phyloP scores from a whole-genome alignment of 2,113 vertebrate species.

The Ammodytes marinus region DNA sequence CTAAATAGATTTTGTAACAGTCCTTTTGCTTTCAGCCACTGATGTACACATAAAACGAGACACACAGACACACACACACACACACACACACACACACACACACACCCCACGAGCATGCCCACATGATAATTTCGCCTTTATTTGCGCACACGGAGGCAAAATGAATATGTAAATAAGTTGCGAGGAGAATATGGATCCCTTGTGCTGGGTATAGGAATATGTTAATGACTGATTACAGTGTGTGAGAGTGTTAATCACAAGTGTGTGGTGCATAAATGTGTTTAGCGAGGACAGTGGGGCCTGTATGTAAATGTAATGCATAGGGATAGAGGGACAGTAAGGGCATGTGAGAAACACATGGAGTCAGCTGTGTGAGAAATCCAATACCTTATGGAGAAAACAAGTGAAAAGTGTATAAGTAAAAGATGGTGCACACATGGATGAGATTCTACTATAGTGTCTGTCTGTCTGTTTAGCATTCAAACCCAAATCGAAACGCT shows the following conservation, averaged over 20 bases:
- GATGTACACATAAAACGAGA: constrained; percentile 29
- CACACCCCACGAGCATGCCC: constrained; percentile 53
- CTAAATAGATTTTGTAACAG: constrained; percentile 71
- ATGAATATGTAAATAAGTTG: constrained; percentile 79
- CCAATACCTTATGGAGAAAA: neutral
- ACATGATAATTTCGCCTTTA: constrained; percentile 66
- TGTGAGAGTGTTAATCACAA: constrained; percentile 68
- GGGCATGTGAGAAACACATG: no score
- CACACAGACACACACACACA: constrained; percentile 8
- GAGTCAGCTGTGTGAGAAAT: constrained; percentile 23
- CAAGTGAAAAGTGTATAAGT: neutral
- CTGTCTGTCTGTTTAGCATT: constrained; percentile 78
- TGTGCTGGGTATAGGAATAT: constrained; percentile 62
- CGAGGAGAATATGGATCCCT: constrained; percentile 65
- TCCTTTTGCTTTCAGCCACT: constrained; percentile 59
- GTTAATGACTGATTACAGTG: constrained; percentile 60
- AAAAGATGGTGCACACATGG: neutral
- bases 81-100: constrained; percentile 22
- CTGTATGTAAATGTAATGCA: constrained; percentile 23
- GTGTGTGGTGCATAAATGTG: constrained; percentile 56
- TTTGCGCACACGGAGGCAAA: constrained; percentile 72
- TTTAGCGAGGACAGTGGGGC: constrained; percentile 44
- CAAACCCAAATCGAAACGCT: constrained; percentile 73
- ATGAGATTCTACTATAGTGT: constrained; percentile 42
- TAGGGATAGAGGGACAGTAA: constrained; percentile 36